Percentiles rank a stretch among this genome's conserved stretches.
Conservation (phyloP, 1,140 invertebrate genomes). For the Trichonephila clavata region DNA sequence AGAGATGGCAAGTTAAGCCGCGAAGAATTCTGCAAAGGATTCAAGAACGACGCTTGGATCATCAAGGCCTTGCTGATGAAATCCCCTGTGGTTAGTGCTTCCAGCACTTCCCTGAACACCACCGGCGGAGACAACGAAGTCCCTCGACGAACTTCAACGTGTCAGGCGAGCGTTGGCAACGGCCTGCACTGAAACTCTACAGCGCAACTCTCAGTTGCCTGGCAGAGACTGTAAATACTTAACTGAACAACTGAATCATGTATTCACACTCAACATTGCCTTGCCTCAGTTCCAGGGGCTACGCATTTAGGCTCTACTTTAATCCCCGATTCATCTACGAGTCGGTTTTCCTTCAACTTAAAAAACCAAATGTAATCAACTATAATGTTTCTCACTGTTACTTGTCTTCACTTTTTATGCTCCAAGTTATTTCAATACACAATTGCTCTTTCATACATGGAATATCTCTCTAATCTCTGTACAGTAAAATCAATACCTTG, state of each 20-base stretch:
- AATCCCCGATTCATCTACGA: neutral
- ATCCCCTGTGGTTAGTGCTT: conserved; percentile 27
- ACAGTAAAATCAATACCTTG: neutral
- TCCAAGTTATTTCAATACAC: conserved; percentile 5
- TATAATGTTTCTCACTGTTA: neutral
- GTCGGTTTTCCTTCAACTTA: neutral
- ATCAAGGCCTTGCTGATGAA: conserved; percentile 81
- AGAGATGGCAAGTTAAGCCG: conserved; percentile 82
- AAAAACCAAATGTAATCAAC: neutral
- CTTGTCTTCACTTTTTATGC: neutral
- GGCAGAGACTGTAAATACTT: neutral
- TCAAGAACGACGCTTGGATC: conserved; percentile 83
- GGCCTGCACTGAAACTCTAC: conserved; percentile 47
- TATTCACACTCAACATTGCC: conserved; percentile 20
- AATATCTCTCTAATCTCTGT: neutral
- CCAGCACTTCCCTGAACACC: conserved; percentile 11
- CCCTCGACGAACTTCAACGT: conserved; percentile 20
- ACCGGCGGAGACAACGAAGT: neutral
- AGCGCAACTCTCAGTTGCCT: neutral
- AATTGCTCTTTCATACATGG: conserved; percentile 1
- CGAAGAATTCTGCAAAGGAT: conserved; percentile 83
- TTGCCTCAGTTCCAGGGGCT: neutral
- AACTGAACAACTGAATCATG: conserved; percentile 5
- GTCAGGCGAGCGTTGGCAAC: conserved; percentile 60
- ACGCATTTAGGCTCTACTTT: neutral